phyloP scores from a whole-genome alignment of 1,140 invertebrate species.

The Drosophila takahashii region DNA sequence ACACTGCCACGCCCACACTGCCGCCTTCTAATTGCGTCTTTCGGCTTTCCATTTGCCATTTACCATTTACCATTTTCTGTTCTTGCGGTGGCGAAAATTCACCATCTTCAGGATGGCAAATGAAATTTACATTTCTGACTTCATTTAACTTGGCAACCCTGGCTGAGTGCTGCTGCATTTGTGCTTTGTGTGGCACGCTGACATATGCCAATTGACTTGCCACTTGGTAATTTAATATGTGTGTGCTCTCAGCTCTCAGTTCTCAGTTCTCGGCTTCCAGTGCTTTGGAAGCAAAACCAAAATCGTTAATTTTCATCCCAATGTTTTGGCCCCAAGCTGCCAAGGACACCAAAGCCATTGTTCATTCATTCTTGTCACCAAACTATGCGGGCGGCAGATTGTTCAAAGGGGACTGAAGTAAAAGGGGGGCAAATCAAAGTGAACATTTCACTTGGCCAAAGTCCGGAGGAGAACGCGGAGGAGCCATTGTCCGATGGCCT shows the following conservation, averaged over 20 bases:
- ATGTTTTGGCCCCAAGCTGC: constrained; percentile 20
- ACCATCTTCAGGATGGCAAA: constrained; percentile 37
- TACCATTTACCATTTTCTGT: constrained; percentile 28
- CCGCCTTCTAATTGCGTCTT: constrained; percentile 64
- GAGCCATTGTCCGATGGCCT: constrained; percentile 62
- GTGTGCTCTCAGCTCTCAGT: not conserved
- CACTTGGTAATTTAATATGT: constrained; percentile 71
- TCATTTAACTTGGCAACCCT: constrained; percentile 74
- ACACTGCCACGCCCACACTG: constrained; percentile 20
- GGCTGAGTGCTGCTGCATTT: not conserved
- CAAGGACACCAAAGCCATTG: constrained; percentile 38
- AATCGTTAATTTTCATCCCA: constrained; percentile 27
- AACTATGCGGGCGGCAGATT: constrained; percentile 24
- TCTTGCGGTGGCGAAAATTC: constrained; percentile 15
- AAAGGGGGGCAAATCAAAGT: constrained; percentile 32
- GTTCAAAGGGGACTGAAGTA: not conserved
- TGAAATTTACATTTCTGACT: constrained; percentile 82
- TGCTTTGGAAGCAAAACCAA: not conserved
- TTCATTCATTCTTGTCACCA: constrained; percentile 51
- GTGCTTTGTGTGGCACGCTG: constrained; percentile 41
- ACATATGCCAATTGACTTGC: constrained; percentile 70
- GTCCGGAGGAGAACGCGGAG: constrained; percentile 21
- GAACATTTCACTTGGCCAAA: constrained; percentile 46
- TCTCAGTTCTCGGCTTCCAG: not conserved
- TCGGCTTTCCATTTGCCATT: constrained; percentile 28